Conservation (phyloP, 2,113 vertebrate species). For the Scolopax mira region DNA sequence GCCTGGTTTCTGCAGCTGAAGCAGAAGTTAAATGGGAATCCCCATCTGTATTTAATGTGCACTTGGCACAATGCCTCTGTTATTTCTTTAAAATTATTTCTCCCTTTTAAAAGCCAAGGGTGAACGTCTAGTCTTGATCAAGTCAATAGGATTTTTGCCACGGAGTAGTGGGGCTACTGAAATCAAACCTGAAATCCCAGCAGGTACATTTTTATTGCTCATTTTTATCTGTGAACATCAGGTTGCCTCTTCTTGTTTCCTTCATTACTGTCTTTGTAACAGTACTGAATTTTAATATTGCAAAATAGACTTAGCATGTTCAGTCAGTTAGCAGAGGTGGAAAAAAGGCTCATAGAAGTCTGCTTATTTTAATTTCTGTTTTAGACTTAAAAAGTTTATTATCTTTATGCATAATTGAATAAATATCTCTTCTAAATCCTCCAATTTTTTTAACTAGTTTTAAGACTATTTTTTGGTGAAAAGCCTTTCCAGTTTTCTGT, state of each 20-base stretch:
- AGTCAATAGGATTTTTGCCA: background rate
- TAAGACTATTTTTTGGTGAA: background rate
- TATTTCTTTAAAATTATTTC: slow-evolving; percentile 36
- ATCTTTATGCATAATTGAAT: background rate
- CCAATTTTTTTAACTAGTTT: background rate
- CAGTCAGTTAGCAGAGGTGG: background rate
- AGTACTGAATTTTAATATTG: background rate
- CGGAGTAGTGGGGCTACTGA: background rate
- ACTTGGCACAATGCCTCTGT: background rate
- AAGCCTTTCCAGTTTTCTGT: background rate
- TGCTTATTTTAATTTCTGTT: background rate
- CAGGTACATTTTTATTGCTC: background rate
- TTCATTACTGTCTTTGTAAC: background rate
- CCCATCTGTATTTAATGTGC: slow-evolving; percentile 19
- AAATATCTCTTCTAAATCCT: background rate
- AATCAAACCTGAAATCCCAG: background rate
- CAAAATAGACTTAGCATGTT: background rate
- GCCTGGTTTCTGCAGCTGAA: background rate
- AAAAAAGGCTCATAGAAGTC: background rate
- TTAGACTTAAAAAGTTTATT: background rate
- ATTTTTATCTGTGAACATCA: background rate
- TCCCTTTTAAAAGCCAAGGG: slow-evolving; percentile 2
- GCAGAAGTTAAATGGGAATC: slow-evolving; percentile 16
- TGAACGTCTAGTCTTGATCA: background rate
- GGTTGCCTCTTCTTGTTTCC: background rate